Conservation (phyloP, 2,888 invertebrate genomes). For the Ctena decussata region DNA sequence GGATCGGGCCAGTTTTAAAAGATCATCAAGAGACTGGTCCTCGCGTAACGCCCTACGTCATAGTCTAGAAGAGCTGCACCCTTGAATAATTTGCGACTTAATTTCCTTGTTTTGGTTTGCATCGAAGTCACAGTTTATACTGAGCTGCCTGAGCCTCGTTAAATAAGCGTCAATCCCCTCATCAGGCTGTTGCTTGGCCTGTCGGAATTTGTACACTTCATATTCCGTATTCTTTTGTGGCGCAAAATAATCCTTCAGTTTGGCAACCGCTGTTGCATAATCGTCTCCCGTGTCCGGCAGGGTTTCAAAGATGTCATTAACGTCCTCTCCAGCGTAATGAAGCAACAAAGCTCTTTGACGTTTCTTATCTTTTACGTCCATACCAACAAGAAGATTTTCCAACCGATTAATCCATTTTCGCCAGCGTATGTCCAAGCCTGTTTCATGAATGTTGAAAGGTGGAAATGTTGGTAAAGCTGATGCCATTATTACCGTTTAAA, state of each 20-base stretch:
- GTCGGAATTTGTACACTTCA: constrained; percentile 58
- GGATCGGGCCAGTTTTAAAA: constrained; percentile 33
- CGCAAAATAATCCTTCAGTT: constrained; percentile 44
- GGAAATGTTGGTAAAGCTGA: neutral
- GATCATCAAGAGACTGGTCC: constrained; percentile 15
- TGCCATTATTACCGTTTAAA: constrained; percentile 6
- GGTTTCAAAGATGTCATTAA: constrained; percentile 52
- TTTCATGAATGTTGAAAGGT: constrained; percentile 3
- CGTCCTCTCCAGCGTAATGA: constrained; percentile 60
- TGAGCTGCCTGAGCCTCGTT: constrained; percentile 55
- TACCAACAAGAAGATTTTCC: constrained; percentile 9
- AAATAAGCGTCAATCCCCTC: constrained; percentile 62
- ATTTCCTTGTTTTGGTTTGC: constrained; percentile 49
- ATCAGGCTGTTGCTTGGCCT: constrained; percentile 45
- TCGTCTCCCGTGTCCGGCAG: constrained; percentile 22
- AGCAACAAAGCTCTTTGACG: constrained; percentile 51
- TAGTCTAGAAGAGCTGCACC: constrained; percentile 55
- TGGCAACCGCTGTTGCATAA: constrained; percentile 38
- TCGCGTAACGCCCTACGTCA: constrained; percentile 56
- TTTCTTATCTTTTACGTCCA: constrained; percentile 11
- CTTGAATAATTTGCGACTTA: constrained; percentile 58
- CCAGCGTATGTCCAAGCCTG: neutral
- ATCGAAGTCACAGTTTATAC: constrained; percentile 51
- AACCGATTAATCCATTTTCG: constrained; percentile 3
- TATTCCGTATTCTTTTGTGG: constrained; percentile 59